A percentile compares a stretch with the other conserved stretches of the same genome.
Evolutionary conservation across 2,797 vertebrate genomes (phyloP).

Genomic region (Craterocephalus amniculus): DNA sequence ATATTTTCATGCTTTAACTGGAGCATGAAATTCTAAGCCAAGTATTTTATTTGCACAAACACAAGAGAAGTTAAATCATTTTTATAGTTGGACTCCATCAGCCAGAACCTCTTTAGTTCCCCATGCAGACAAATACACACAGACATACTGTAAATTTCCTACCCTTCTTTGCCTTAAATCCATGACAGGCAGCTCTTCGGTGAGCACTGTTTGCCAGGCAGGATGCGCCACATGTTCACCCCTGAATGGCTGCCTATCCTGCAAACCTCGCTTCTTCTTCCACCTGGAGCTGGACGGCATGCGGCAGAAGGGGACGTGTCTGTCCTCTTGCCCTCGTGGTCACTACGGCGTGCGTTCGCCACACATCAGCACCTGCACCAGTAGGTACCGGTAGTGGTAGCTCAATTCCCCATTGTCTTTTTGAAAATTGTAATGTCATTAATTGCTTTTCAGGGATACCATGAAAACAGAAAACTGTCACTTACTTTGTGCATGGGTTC

Average conservation of each 20-base stretch:
- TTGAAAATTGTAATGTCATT: neutral
- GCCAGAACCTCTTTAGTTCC: neutral
- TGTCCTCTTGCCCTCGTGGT: conserved; percentile 88
- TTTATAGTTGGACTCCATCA: neutral
- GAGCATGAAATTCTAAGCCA: neutral
- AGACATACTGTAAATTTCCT: neutral
- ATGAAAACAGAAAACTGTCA: neutral
- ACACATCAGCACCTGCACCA: conserved; percentile 89
- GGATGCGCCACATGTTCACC: conserved; percentile 90
- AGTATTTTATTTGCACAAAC: neutral
- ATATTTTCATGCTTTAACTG: neutral
- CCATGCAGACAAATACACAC: neutral
- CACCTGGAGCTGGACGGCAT: conserved; percentile 90
- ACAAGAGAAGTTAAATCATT: neutral
- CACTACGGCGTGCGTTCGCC: conserved; percentile 89
- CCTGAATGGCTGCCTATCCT: conserved; percentile 91
- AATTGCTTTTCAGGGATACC: neutral
- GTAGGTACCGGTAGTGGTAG: conserved; percentile 76
- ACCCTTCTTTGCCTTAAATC: conserved; percentile 10
- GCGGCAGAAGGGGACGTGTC: conserved; percentile 89
- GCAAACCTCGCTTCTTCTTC: conserved; percentile 92
- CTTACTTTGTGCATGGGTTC: neutral
- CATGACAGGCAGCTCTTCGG: conserved; percentile 47
- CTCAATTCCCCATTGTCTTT: neutral
- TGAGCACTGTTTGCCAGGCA: conserved; percentile 78